phyloP scores from a whole-genome alignment of 2,113 vertebrate species.

The Chaenogobius annularis region DNA sequence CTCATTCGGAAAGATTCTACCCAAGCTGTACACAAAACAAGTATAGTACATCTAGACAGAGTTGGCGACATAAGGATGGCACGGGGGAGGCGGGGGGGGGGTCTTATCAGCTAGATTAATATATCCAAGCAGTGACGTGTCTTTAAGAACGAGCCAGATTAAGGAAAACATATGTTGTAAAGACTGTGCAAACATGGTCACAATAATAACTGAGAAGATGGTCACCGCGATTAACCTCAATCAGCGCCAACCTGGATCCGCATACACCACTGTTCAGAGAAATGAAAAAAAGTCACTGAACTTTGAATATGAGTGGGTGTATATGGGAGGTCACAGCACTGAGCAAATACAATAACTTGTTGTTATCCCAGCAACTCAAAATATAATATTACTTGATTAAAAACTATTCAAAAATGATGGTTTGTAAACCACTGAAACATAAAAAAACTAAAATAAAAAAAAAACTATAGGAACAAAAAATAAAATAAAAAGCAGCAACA shows the following conservation, averaged over 20 bases:
- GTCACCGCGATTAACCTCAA: constrained; percentile 53
- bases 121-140: constrained; percentile 66
- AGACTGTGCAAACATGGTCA: constrained; percentile 66
- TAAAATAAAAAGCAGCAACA: too few relatives aligned
- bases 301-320: constrained; percentile 48
- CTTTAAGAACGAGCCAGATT: constrained; percentile 65
- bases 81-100: constrained; percentile 15
- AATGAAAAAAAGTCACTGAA: constrained; percentile 67
- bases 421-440: too few relatives aligned
- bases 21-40: too few relatives aligned
- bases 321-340: constrained; percentile 41
- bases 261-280: constrained; percentile 55
- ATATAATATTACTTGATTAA: background rate
- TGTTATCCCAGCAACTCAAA: background rate
- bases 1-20: background rate
- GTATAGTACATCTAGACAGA: background rate
- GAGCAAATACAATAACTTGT: constrained; percentile 9
- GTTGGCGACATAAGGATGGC: constrained; percentile 1
- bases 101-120: constrained; percentile 73
- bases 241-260: constrained; percentile 16
- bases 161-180: constrained; percentile 69
- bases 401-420: too few relatives aligned
- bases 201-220: constrained; percentile 58
- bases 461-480: too few relatives aligned
- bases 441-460: too few relatives aligned